phyloP scores from a whole-genome alignment of 2,113 vertebrate genomes.

The Perccottus glenii region DNA sequence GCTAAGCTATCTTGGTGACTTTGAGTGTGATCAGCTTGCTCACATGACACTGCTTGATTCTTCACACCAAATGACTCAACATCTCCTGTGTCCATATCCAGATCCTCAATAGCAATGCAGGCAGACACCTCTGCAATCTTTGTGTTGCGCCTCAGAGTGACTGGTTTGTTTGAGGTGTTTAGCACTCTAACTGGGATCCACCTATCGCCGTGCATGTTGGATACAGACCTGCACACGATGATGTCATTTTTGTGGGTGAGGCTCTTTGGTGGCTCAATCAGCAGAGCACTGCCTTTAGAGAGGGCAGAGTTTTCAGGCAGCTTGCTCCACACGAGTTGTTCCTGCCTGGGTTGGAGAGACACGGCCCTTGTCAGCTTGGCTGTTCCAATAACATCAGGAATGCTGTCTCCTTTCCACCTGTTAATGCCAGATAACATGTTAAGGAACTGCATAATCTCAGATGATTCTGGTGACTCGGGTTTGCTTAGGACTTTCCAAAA shows the following conservation, averaged over 20 bases:
- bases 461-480: neutral
- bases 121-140: neutral
- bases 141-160: slow-evolving; percentile 1
- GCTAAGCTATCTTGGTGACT: neutral
- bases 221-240: neutral
- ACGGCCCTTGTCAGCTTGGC: neutral
- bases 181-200: slow-evolving; percentile 8
- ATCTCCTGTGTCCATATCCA: neutral
- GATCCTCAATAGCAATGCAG: neutral
- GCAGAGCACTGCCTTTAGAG: slow-evolving; percentile 5
- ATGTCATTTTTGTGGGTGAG: neutral
- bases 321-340: neutral
- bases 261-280: neutral
- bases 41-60: neutral
- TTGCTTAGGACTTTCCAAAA: too few species aligned
- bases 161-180: neutral
- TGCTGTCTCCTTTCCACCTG: too few species aligned
- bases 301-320: neutral
- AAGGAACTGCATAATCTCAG: too few species aligned
- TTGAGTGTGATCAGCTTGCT: neutral
- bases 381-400: neutral
- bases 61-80: neutral
- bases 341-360: neutral
- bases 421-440: too few species aligned
- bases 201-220: neutral